These are phyloP conservation scores for Melanogrammus aeglefinus DNA, from an alignment of 2,797 vertebrate genomes.

Conservation along the genomic window DNA sequence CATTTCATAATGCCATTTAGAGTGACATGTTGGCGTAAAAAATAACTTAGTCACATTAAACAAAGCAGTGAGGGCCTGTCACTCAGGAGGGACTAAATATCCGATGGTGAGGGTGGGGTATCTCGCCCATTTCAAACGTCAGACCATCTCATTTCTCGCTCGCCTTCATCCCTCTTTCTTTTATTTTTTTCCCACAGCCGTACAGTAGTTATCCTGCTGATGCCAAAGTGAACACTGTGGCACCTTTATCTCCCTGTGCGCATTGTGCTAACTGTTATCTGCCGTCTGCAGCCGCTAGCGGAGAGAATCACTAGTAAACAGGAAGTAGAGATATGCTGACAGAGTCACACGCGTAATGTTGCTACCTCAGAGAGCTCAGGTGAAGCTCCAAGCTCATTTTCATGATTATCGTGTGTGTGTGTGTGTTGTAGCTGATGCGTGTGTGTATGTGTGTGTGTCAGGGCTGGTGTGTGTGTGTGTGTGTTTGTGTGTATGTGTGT, in stretches of 20 bases:
- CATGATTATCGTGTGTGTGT: slow-evolving; percentile 51
- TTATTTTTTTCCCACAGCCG: not conserved
- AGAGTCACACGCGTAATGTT: slow-evolving; percentile 36
- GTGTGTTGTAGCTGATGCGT: slow-evolving; percentile 5
- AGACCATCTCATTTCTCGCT: not conserved
- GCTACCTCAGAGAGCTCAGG: slow-evolving; percentile 38
- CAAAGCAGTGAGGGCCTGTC: not conserved
- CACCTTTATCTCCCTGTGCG: slow-evolving; percentile 65
- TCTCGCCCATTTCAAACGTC: not conserved
- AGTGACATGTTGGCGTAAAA: not conserved
- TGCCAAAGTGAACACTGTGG: slow-evolving; percentile 52
- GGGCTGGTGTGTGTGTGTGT: not conserved
- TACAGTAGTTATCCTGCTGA: slow-evolving; percentile 49
- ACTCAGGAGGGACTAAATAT: not conserved
- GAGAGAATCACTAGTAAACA: slow-evolving; percentile 59
- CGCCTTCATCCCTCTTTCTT: slow-evolving; percentile 10
- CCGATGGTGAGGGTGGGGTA: not conserved
- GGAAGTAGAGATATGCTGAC: slow-evolving; percentile 54
- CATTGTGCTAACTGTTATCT: slow-evolving; percentile 68
- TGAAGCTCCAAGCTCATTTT: slow-evolving; percentile 49
- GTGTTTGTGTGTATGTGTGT: not conserved
- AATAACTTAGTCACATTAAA: not conserved
- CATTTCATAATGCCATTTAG: not conserved
- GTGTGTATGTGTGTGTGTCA: not conserved
- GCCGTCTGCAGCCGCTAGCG: slow-evolving; percentile 59